Evolutionary conservation across 2,888 invertebrate species (phyloP).

Genomic region (Drosophila colorata): DNA sequence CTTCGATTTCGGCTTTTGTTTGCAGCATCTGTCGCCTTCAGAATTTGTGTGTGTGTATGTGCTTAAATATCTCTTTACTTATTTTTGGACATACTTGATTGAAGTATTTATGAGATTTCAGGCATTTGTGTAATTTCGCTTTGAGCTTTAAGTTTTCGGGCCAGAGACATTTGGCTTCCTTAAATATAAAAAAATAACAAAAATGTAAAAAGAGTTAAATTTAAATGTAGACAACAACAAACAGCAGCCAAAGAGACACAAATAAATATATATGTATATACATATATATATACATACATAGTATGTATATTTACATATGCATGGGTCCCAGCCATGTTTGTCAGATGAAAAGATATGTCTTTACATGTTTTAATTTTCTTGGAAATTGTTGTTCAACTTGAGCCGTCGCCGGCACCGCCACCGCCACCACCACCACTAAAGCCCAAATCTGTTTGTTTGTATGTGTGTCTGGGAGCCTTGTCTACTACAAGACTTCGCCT

Average conservation of each 20-base stretch:
- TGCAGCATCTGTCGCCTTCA: slow-evolving; percentile 51
- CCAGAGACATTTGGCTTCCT: slow-evolving; percentile 26
- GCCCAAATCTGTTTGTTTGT: slow-evolving; percentile 47
- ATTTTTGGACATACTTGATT: slow-evolving; percentile 82
- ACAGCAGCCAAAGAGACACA: slow-evolving; percentile 45
- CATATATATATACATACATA: slow-evolving; percentile 46
- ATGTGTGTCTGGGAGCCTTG: slow-evolving; percentile 30
- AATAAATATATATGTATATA: slow-evolving; percentile 47
- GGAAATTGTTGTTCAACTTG: slow-evolving; percentile 79
- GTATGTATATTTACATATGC: slow-evolving; percentile 65
- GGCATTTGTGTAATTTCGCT: slow-evolving; percentile 81
- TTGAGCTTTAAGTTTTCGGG: slow-evolving; percentile 65
- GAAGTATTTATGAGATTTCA: slow-evolving; percentile 83
- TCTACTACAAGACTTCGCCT: slow-evolving; percentile 26
- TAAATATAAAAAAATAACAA: slow-evolving; percentile 20
- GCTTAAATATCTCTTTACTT: slow-evolving; percentile 77
- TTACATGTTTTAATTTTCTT: slow-evolving; percentile 82
- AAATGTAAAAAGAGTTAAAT: slow-evolving; percentile 68
- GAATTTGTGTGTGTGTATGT: slow-evolving; percentile 44
- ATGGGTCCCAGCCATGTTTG: slow-evolving; percentile 69
- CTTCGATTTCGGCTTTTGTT: slow-evolving; percentile 47
- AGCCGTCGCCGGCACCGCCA: slow-evolving; percentile 37
- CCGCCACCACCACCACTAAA: slow-evolving; percentile 23
- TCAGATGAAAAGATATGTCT: slow-evolving; percentile 82
- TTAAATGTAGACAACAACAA: slow-evolving; percentile 54